Evolutionary conservation across 2,888 invertebrate species (phyloP).

Genomic region (Drosophila nr. perissopoda): DNA sequence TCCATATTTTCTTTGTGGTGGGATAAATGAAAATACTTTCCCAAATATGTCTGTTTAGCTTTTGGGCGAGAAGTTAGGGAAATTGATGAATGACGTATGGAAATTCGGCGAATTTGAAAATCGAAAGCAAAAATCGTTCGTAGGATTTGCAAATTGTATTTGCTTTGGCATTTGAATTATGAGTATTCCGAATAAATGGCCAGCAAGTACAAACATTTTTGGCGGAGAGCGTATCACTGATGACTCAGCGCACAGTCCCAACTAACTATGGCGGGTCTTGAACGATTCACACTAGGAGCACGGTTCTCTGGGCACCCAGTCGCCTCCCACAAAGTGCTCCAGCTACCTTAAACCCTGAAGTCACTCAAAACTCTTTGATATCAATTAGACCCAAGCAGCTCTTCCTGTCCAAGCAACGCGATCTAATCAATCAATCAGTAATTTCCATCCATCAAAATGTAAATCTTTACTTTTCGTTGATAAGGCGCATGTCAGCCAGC

Average conservation of each 20-base stretch:
- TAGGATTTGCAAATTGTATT: conserved; percentile 7
- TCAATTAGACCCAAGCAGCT: neutral
- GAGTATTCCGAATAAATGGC: neutral
- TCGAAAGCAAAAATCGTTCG: conserved; percentile 14
- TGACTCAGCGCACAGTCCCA: neutral
- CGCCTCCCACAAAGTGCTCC: neutral
- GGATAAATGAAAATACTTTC: conserved; percentile 65
- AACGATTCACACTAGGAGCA: neutral
- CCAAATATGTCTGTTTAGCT: conserved; percentile 20
- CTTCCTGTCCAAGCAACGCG: neutral
- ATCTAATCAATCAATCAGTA: neutral
- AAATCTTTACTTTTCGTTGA: neutral
- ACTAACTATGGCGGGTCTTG: neutral
- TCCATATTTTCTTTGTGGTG: conserved; percentile 7
- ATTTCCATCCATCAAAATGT: neutral
- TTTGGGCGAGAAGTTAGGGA: neutral
- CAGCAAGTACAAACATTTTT: neutral
- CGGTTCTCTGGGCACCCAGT: neutral
- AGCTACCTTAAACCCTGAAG: neutral
- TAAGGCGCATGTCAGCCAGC: neutral
- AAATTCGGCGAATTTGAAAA: conserved; percentile 40
- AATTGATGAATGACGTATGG: conserved; percentile 51
- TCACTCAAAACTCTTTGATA: neutral
- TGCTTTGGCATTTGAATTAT: conserved; percentile 42
- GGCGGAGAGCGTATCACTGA: neutral